These are phyloP conservation scores for Rhynchomys soricoides DNA, from an alignment of 2,113 vertebrate genomes.

Conservation along the genomic window DNA sequence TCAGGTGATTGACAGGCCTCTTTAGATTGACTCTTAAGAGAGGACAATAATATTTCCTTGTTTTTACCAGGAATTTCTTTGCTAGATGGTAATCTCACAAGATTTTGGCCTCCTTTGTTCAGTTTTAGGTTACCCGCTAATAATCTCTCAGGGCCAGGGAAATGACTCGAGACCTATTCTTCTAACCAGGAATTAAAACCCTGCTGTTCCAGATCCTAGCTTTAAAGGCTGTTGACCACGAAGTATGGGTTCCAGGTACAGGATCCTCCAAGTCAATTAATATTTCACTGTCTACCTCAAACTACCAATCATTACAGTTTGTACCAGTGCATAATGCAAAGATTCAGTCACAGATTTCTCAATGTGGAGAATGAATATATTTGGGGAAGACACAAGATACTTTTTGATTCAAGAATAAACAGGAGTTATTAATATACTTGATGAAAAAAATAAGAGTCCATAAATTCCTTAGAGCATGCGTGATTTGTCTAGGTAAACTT, in stretches of 20 bases:
- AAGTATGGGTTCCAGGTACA: background rate
- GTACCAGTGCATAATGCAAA: background rate
- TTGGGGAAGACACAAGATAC: background rate
- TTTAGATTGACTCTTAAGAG: background rate
- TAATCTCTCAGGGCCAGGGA: background rate
- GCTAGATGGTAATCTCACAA: background rate
- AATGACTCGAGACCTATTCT: background rate
- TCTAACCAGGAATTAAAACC: background rate
- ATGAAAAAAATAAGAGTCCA: background rate
- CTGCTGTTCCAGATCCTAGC: background rate
- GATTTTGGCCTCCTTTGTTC: background rate
- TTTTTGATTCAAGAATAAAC: background rate
- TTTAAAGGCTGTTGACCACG: background rate
- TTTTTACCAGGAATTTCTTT: background rate
- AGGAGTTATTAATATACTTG: background rate
- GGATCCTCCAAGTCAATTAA: background rate
- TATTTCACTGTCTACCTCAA: background rate
- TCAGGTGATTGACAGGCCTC: background rate
- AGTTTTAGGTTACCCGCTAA: background rate
- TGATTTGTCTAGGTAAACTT: slow-evolving; percentile 5
- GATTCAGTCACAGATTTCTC: background rate
- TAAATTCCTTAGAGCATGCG: background rate
- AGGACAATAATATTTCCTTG: background rate
- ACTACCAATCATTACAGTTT: background rate
- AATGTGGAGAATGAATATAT: background rate